A percentile compares a stretch with the other conserved stretches of the same genome.
Conservation (phyloP, 1,140 invertebrate species). For the Marisa cornuarietis region DNA sequence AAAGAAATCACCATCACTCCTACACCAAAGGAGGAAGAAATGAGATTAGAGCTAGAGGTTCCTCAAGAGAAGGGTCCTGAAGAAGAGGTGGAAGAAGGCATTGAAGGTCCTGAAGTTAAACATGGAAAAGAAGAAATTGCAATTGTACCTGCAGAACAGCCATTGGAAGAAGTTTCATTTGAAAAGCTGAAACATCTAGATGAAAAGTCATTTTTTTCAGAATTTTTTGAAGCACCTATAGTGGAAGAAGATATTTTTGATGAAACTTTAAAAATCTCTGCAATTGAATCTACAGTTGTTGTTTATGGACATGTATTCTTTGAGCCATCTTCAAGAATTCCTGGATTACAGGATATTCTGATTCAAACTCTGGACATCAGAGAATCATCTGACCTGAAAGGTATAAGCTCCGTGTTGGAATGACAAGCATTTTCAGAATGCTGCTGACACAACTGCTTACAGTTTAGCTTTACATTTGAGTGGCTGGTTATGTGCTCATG, state of each 20-base stretch:
- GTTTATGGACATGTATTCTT: not conserved
- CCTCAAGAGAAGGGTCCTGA: too few species aligned
- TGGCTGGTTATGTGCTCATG: too few species aligned
- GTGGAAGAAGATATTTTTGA: not conserved
- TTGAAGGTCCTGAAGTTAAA: not conserved
- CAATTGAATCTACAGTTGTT: not conserved
- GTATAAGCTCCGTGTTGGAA: conserved; percentile 18
- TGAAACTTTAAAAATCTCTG: not conserved
- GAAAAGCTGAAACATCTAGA: not conserved
- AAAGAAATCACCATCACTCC: conserved; percentile 9
- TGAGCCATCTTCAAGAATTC: conserved; percentile 1
- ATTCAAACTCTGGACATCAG: conserved; percentile 10
- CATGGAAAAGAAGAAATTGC: conserved; percentile 25
- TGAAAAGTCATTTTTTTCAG: not conserved
- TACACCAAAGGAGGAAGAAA: not conserved
- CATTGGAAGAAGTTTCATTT: not conserved
- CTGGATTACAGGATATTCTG: conserved; percentile 23
- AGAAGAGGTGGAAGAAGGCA: not conserved
- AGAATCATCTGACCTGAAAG: not conserved
- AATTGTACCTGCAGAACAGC: not conserved
- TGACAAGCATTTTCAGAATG: conserved; percentile 1
- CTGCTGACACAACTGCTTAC: not conserved
- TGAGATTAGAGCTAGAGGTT: not conserved
- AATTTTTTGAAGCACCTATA: conserved; percentile 4
- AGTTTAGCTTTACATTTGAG: not conserved